phyloP scores from a whole-genome alignment of 2,888 invertebrate genomes.

The Patella depressa region DNA sequence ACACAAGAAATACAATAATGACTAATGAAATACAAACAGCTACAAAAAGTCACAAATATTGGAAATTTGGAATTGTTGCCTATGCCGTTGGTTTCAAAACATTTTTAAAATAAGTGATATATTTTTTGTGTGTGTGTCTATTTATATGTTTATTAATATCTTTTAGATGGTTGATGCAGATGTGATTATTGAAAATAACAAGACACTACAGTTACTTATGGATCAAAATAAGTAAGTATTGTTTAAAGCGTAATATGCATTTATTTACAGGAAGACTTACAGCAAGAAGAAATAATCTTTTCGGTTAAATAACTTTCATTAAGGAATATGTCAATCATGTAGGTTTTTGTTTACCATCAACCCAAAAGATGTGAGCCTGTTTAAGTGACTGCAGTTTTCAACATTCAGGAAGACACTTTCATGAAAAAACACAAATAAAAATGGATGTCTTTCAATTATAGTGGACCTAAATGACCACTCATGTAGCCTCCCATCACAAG shows the following conservation, averaged over 20 bases:
- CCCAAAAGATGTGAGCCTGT: too few relatives aligned
- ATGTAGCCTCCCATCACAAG: background rate
- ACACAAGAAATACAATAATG: background rate
- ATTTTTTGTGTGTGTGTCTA: background rate
- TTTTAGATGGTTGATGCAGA: slow-evolving; percentile 69
- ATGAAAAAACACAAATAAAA: too few relatives aligned
- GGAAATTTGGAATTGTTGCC: background rate
- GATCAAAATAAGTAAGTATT: slow-evolving; percentile 77
- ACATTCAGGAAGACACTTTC: too few relatives aligned
- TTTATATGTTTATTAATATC: slow-evolving; percentile 26
- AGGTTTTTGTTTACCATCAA: too few relatives aligned
- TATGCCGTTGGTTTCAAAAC: too few relatives aligned
- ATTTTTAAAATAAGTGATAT: slow-evolving; percentile 8
- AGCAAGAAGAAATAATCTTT: background rate
- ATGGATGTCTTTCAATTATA: too few relatives aligned
- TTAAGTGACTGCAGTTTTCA: too few relatives aligned
- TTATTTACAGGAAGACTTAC: background rate
- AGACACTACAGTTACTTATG: slow-evolving; percentile 74
- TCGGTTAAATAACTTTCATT: background rate
- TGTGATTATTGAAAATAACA: slow-evolving; percentile 72
- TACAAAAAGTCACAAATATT: background rate
- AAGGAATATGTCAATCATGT: background rate
- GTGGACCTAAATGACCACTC: too few relatives aligned
- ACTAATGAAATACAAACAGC: background rate
- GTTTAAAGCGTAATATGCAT: background rate